Percentiles rank a stretch among this genome's conserved stretches.
phyloP scores from a whole-genome alignment of 2,113 vertebrate genomes.

The Dasyprocta punctata region DNA sequence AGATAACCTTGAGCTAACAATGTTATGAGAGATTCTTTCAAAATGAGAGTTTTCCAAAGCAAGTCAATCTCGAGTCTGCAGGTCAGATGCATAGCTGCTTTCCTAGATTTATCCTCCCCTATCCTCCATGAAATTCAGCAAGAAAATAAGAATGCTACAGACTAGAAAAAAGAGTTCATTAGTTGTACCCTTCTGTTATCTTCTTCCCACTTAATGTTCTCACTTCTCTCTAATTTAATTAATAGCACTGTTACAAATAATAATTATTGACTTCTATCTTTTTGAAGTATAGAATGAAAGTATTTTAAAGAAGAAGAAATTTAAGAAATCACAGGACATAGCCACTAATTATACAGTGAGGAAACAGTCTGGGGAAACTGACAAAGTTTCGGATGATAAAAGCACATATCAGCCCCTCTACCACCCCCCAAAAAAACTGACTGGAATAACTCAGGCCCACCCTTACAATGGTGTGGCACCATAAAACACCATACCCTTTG shows the following conservation, averaged over 20 bases:
- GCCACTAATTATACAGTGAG: background rate
- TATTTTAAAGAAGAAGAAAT: background rate
- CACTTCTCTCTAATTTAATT: background rate
- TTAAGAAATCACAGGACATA: background rate
- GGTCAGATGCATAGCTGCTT: too few relatives aligned
- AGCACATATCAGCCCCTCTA: background rate
- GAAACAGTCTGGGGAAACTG: background rate
- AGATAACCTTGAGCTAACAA: constrained; percentile 65
- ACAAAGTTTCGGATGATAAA: fast-evolving
- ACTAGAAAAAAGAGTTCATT: background rate
- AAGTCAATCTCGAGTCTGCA: background rate
- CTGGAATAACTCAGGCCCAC: background rate
- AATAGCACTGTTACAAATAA: background rate
- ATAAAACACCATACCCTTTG: background rate
- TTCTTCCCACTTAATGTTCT: too few relatives aligned
- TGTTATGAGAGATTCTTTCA: background rate
- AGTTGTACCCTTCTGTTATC: fast-evolving
- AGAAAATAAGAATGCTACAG: background rate
- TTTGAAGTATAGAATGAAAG: background rate
- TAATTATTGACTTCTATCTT: background rate
- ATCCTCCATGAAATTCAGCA: background rate
- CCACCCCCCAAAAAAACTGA: background rate
- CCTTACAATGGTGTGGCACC: fast-evolving
- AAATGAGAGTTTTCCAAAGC: background rate
- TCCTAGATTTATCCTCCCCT: background rate